These are phyloP conservation scores for Thaumatotibia leucotreta DNA, from an alignment of 1,140 invertebrate species.

Conservation along the genomic window DNA sequence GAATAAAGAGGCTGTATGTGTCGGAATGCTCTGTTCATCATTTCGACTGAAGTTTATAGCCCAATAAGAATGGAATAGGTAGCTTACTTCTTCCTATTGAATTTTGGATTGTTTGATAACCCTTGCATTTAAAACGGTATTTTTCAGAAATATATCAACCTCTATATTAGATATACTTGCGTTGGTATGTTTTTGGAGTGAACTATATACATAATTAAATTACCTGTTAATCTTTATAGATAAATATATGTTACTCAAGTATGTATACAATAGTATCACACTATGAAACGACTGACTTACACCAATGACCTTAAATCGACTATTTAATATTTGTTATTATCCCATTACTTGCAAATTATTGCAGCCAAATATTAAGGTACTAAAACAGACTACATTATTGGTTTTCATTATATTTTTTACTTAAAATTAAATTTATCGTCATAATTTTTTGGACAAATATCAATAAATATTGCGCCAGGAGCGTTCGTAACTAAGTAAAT, in stretches of 20 bases:
- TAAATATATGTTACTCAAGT: conserved; percentile 1
- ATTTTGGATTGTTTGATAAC: not conserved
- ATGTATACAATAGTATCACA: not conserved
- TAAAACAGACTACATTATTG: no score
- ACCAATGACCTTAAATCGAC: not conserved
- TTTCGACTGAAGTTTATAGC: not conserved
- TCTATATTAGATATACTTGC: not conserved
- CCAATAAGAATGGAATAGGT: not conserved
- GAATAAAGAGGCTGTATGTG: conserved; percentile 23
- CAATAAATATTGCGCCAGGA: no score
- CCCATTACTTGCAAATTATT: no score
- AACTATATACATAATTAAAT: conserved; percentile 12
- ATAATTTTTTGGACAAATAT: no score
- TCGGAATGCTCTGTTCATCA: conserved; percentile 6
- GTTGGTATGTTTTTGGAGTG: not conserved
- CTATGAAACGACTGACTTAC: not conserved
- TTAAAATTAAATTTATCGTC: no score
- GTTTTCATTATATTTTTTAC: no score
- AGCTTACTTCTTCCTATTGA: not conserved
- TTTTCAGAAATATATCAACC: not conserved
- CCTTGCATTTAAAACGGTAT: conserved; percentile 1
- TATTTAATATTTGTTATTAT: no score
- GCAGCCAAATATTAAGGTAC: no score
- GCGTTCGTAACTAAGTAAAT: no score
- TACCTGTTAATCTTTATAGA: not conserved